Base-by-base conservation (phyloP, 2,113 vertebrate species). In the Leptobrachium ailaonicum region DNA sequence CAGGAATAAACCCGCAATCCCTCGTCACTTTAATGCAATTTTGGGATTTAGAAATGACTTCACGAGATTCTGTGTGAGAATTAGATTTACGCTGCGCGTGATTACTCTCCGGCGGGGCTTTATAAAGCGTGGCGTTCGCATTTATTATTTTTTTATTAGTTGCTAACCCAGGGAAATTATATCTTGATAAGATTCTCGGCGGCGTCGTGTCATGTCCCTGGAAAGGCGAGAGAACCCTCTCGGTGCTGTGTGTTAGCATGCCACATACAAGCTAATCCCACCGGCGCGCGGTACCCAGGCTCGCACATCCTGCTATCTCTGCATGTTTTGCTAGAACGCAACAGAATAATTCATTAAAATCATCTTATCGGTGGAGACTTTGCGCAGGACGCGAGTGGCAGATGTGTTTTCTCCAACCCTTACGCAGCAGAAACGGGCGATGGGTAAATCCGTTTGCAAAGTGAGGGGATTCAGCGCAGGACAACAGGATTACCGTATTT, bases 241-340 rank as follows among this genome's bases (percentile, higher is more conserved):
- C 62, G 50, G 42, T 40, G 44, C 54, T 53, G 14, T 63, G 41
- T 44, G 64, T 68, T 43, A 43, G 42, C 75, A 69, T 47, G 54
- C 41, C 9, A 68, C 64, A 64, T 56, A 63, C 13, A 7, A 13
- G 50, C 41, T 77, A 77, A 77, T 68, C 75, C 63, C n/a, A 4
- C 20, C 50, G 45, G 7, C 75, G 12, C 11, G 14, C 14, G 0
- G 47, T 5, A 56, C 13, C 47, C 40, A 40, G 11, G 56, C 56
- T 14, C 3, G 3, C 11, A 11, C 75, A 44, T 44, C n/a, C 11
- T 54, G 75, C 75, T 58, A 67, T 68, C 20, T 14, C 75, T 41
- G 67, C 67, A 70, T 77, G 53, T 77, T 69, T 60, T 60, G 20
- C 47, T 63, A 6, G 20, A 10, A 56, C 53, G 11, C 64, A 6